Base-by-base conservation (phyloP, 37 sponge, comb jelly and placozoan genomes). In the Oscarella lobularis region DNA sequence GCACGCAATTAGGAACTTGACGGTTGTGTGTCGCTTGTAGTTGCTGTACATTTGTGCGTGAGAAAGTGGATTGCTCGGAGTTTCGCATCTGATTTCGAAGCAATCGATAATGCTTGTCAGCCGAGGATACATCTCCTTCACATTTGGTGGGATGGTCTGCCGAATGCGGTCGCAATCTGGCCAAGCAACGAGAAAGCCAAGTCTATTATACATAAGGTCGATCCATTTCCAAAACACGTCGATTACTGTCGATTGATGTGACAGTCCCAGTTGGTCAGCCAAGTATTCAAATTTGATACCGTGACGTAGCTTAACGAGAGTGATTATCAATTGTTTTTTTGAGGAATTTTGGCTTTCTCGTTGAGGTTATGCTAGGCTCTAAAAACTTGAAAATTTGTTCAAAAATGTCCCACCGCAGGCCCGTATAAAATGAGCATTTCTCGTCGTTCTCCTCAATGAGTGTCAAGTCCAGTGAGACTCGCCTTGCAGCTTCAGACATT, bases 191-290 rank as follows among this genome's bases (percentile, higher is more conserved):
- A 83, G 4, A 2, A 30, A 37, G 33, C 81, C 81, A 14, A 83
- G 68, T 31, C 75, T 30, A 65, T 68, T 35, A 41, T 77, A 81
- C 3, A 75, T 70, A 66, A 67, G 67, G 48, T 81, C 68, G 35
- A 76, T 81, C 76, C 67, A 75, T n/a, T 54, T 74, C 33, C 30
- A 27, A 14, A 69, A 31, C 35, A 81, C 6, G 48, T 72, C 5
- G 68, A 35, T 71, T 2, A 77, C 14, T 2, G 83, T 83, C 38
- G 83, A 34, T 68, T 79, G 78, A n/a, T n/a, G n/a, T 33, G 82
- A 41, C 31, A 82, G 40, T 33, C 54, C 40, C 33, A 76, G 76
- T 37, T 73, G 73, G 48, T 34, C 14, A 3, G 77, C 82, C 2
- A 82, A 66, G 34, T 76, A 73, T 35, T n/a, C 34, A 31, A 72